Conservation (phyloP, 1,140 invertebrate species). For the Diorhabda elongata region DNA sequence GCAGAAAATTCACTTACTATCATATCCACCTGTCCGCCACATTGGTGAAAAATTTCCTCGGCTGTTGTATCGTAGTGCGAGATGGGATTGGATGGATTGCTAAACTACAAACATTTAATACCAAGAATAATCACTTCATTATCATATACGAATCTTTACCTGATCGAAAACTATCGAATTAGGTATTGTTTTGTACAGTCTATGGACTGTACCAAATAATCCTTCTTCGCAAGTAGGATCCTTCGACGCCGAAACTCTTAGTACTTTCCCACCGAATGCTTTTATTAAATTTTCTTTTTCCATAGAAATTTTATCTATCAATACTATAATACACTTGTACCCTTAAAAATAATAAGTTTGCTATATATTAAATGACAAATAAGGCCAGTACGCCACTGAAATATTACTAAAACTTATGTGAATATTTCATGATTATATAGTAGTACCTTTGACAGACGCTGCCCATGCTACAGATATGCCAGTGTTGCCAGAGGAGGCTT, state of each 20-base stretch:
- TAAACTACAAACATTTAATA: slow-evolving; percentile 60
- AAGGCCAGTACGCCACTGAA: too few species aligned
- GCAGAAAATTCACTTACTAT: slow-evolving; percentile 49
- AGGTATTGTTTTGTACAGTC: slow-evolving; percentile 78
- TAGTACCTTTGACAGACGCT: neutral
- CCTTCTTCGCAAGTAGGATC: slow-evolving; percentile 83
- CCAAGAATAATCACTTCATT: neutral
- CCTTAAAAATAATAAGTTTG: neutral
- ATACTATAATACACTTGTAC: neutral
- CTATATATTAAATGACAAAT: too few species aligned
- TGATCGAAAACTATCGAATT: slow-evolving; percentile 94
- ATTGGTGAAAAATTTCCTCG: slow-evolving; percentile 78
- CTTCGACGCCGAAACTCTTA: slow-evolving; percentile 91
- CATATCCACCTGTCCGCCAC: slow-evolving; percentile 76
- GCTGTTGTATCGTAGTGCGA: slow-evolving; percentile 90
- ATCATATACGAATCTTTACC: slow-evolving; percentile 50
- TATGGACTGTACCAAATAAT: slow-evolving; percentile 84
- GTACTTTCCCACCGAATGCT: slow-evolving; percentile 93
- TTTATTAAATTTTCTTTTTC: slow-evolving; percentile 88
- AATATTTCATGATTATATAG: too few species aligned
- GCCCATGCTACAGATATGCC: neutral
- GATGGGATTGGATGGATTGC: slow-evolving; percentile 81
- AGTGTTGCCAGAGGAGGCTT: neutral
- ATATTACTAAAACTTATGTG: too few species aligned
- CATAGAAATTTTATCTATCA: slow-evolving; percentile 94